Conservation (phyloP, 1,140 invertebrate species). For the Drosophila neocordata region DNA sequence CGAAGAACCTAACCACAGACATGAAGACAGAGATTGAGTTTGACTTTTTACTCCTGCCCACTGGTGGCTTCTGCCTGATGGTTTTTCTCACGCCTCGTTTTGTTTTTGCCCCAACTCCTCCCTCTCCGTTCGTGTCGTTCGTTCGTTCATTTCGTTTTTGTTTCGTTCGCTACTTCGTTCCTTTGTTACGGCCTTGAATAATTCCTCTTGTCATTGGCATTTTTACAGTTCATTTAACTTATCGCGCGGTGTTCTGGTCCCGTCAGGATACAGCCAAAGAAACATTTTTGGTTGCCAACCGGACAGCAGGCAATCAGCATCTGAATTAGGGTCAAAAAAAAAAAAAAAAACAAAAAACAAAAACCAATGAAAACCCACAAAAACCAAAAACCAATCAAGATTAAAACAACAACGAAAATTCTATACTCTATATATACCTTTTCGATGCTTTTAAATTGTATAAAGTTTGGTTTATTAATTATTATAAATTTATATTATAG, state of each 20-base stretch:
- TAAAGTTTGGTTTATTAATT: no score
- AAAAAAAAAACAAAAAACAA: slow-evolving; percentile 2
- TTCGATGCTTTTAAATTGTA: no score
- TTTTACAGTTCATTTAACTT: slow-evolving; percentile 76
- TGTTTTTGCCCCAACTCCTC: not conserved
- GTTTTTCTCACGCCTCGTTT: slow-evolving; percentile 36
- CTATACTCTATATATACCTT: not conserved
- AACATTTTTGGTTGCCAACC: slow-evolving; percentile 38
- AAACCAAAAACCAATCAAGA: not conserved
- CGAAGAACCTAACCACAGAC: slow-evolving; percentile 30
- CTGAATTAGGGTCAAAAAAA: slow-evolving; percentile 19
- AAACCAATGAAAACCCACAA: slow-evolving; percentile 18
- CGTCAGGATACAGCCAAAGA: slow-evolving; percentile 7
- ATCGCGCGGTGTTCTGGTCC: slow-evolving; percentile 27
- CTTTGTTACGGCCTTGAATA: slow-evolving; percentile 54
- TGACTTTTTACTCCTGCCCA: not conserved
- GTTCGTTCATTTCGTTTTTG: slow-evolving; percentile 12
- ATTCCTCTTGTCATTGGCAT: slow-evolving; percentile 65
- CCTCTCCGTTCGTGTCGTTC: slow-evolving; percentile 2
- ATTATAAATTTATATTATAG: no score
- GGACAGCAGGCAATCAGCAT: slow-evolving; percentile 8
- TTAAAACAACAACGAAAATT: slow-evolving; percentile 35
- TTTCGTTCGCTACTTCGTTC: slow-evolving; percentile 18
- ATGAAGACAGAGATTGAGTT: slow-evolving; percentile 12
- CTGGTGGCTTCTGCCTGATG: slow-evolving; percentile 14